These are phyloP conservation scores for Phrynocephalus guinanensis DNA, from an alignment of 2,797 vertebrate species.

Conservation along the genomic window DNA sequence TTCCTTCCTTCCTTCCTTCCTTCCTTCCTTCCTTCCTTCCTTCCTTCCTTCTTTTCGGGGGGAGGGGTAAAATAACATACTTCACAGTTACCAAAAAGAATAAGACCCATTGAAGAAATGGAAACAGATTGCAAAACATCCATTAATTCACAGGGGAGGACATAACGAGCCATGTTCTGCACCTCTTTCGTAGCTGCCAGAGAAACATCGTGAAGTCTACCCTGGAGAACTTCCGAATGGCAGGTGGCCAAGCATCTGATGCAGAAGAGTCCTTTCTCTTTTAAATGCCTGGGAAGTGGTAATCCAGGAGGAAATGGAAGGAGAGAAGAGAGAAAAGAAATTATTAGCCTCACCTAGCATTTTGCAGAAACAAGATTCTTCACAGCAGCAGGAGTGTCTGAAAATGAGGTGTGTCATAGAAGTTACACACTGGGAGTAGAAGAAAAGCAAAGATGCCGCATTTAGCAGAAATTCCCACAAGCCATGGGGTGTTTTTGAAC, in stretches of 20 bases:
- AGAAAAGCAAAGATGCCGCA: slow-evolving; percentile 6
- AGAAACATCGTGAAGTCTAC: slow-evolving; percentile 69
- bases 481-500: neutral
- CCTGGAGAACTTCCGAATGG: slow-evolving; percentile 71
- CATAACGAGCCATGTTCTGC: slow-evolving; percentile 3
- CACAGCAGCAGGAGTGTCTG: slow-evolving; percentile 11
- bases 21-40: neutral
- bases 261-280: slow-evolving; percentile 71
- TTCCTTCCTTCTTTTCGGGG: neutral
- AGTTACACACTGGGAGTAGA: neutral
- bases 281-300: slow-evolving; percentile 73
- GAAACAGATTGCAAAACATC: slow-evolving; percentile 7
- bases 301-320: slow-evolving; percentile 9
- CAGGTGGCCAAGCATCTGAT: slow-evolving; percentile 72
- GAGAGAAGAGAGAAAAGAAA: slow-evolving; percentile 26
- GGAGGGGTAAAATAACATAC: neutral
- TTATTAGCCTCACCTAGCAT: slow-evolving; percentile 26
- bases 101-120: slow-evolving; percentile 26
- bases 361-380: slow-evolving; percentile 34
- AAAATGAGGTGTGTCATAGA: slow-evolving; percentile 20
- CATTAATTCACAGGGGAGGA: neutral
- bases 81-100: slow-evolving; percentile 1
- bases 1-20: neutral
- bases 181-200: slow-evolving; percentile 76
- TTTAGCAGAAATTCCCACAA: slow-evolving; percentile 9